Conservation (phyloP, 2,113 vertebrate genomes). For the Dipodomys merriami region DNA sequence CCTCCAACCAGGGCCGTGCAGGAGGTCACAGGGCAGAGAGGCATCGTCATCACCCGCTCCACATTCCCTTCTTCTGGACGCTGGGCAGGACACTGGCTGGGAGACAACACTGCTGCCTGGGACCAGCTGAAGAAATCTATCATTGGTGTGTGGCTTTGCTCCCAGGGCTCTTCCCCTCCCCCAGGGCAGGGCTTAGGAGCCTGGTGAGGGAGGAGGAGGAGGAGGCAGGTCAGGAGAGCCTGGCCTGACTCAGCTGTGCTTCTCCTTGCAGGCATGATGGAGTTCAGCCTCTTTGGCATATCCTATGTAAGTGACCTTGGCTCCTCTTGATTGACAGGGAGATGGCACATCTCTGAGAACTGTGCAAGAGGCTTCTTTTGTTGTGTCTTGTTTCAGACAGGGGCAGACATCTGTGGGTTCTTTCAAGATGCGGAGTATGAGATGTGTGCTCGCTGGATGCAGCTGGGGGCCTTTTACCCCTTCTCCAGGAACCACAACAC, state of each 20-base stretch:
- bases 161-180: neutral
- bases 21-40: slow-evolving; percentile 77
- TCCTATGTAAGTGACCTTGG: slow-evolving; percentile 90
- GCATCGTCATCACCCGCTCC: slow-evolving; percentile 87
- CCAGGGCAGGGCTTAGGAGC: too few relatives aligned
- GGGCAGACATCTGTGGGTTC: slow-evolving; percentile 97
- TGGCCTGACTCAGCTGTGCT: neutral
- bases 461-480: slow-evolving; percentile 95
- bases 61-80: slow-evolving; percentile 93
- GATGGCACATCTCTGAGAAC: neutral
- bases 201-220: neutral
- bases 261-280: slow-evolving; percentile 93
- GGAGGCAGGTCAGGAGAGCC: neutral
- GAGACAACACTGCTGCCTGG: slow-evolving; percentile 92
- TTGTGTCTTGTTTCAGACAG: slow-evolving; percentile 84
- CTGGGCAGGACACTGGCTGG: slow-evolving; percentile 96
- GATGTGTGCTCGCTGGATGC: slow-evolving; percentile 93
- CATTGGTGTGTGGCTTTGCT: slow-evolving; percentile 87
- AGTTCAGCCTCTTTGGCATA: slow-evolving; percentile 96
- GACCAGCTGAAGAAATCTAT: slow-evolving; percentile 89
- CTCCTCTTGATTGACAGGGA: neutral
- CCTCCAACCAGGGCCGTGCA: slow-evolving; percentile 79
- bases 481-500: slow-evolving; percentile 93
- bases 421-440: slow-evolving; percentile 87
- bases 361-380: neutral